Conservation (phyloP, 2,113 vertebrate species). For the Tachuris rubrigastra region DNA sequence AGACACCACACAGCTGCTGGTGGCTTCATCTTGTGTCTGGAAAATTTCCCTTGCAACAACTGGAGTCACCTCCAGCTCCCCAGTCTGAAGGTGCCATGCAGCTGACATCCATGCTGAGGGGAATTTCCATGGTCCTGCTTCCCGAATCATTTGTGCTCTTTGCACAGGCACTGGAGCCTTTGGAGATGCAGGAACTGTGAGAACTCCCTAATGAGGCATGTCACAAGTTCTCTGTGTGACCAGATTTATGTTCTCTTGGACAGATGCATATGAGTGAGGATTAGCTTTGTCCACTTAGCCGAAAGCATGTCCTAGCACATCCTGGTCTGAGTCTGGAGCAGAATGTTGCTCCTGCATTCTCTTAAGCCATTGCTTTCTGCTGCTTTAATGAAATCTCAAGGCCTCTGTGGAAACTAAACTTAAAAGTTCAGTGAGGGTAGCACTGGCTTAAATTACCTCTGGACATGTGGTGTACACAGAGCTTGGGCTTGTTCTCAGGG, state of each 20-base stretch:
- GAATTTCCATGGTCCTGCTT: neutral
- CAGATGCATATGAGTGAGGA: neutral
- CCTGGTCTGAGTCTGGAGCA: neutral
- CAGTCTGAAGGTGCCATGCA: accelerated
- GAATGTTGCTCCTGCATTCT: neutral
- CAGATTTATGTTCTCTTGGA: neutral
- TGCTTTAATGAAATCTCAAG: neutral
- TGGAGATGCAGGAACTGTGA: accelerated
- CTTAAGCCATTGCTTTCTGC: neutral
- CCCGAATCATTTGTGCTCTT: neutral
- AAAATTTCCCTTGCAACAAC: neutral
- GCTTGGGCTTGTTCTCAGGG: neutral
- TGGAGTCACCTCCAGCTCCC: neutral
- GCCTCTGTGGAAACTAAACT: neutral
- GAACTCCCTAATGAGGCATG: too few relatives aligned
- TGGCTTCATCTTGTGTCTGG: neutral
- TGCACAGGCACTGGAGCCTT: neutral
- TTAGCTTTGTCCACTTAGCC: neutral
- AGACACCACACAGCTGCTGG: neutral
- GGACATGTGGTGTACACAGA: neutral
- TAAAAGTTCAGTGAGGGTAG: neutral
- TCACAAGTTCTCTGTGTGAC: neutral
- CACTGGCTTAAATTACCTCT: neutral
- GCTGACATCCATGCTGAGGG: neutral
- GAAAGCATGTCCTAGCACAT: neutral